phyloP scores from a whole-genome alignment of 2,797 vertebrate species.

The Amblyraja radiata region DNA sequence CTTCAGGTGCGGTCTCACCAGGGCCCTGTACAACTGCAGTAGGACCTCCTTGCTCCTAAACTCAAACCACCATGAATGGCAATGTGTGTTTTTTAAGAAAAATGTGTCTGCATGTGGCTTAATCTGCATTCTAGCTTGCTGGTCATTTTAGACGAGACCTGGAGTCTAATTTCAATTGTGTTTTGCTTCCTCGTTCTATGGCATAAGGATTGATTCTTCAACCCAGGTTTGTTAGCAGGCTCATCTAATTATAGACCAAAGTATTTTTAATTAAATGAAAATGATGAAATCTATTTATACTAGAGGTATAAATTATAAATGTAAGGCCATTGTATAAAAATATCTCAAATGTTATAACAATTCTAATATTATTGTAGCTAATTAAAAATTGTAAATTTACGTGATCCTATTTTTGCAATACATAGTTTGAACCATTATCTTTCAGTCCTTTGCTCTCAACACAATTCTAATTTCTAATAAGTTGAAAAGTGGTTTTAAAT shows the following conservation, averaged over 20 bases:
- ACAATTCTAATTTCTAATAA: background rate
- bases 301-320: background rate
- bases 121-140: background rate
- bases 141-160: background rate
- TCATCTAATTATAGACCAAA: background rate
- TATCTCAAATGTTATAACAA: background rate
- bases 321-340: background rate
- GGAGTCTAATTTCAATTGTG: background rate
- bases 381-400: background rate
- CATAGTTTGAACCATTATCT: background rate
- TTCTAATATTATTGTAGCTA: background rate
- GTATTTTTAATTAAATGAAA: background rate
- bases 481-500: background rate
- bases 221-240: background rate
- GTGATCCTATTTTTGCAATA: background rate
- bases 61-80: too few species aligned
- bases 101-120: background rate
- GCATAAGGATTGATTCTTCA: too few species aligned
- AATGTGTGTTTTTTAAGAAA: background rate
- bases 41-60: too few species aligned
- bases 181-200: background rate
- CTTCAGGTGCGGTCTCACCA: too few species aligned
- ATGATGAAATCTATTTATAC: background rate
- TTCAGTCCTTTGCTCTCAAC: background rate
- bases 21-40: too few species aligned